A percentile compares a stretch with the other conserved stretches of the same genome.
phyloP scores from a whole-genome alignment of 2,797 vertebrate genomes.

The Carapus acus region DNA sequence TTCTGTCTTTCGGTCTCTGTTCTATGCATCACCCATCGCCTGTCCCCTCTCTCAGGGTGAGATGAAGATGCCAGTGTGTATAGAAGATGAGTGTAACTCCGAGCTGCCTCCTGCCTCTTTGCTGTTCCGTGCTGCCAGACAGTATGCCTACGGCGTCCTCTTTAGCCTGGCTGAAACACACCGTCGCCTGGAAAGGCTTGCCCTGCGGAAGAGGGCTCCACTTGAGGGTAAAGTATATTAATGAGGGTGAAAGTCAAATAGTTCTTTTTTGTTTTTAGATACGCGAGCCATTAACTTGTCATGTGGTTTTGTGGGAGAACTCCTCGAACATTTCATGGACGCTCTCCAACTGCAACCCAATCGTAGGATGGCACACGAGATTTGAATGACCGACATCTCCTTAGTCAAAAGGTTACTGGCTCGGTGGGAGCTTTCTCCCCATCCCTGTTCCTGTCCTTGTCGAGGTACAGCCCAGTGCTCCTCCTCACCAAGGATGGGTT shows the following conservation, averaged over 20 bases:
- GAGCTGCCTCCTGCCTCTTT: conserved; percentile 85
- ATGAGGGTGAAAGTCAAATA: background rate
- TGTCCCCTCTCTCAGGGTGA: conserved; percentile 73
- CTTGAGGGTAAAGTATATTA: conserved; percentile 70
- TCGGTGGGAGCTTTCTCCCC: too few relatives aligned
- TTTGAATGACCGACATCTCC: too few relatives aligned
- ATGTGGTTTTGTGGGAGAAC: too few relatives aligned
- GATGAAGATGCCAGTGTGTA: conserved; percentile 90
- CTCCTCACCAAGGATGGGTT: too few relatives aligned
- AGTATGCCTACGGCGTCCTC: conserved; percentile 87
- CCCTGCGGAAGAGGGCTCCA: conserved; percentile 79
- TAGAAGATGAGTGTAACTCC: conserved; percentile 88
- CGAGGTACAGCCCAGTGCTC: too few relatives aligned
- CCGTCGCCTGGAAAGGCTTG: conserved; percentile 81
- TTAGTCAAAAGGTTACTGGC: too few relatives aligned
- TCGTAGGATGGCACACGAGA: too few relatives aligned
- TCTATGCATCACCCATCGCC: background rate
- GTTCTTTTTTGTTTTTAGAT: background rate
- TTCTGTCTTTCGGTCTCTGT: background rate
- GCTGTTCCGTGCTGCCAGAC: conserved; percentile 83
- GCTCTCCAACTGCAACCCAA: too few relatives aligned
- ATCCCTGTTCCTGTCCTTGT: too few relatives aligned
- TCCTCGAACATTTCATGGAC: too few relatives aligned
- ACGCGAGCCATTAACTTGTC: background rate
- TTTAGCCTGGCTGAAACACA: conserved; percentile 91